These are phyloP conservation scores for Microcebus tavaratra DNA, from an alignment of 2,113 vertebrate genomes.

Conservation along the genomic window DNA sequence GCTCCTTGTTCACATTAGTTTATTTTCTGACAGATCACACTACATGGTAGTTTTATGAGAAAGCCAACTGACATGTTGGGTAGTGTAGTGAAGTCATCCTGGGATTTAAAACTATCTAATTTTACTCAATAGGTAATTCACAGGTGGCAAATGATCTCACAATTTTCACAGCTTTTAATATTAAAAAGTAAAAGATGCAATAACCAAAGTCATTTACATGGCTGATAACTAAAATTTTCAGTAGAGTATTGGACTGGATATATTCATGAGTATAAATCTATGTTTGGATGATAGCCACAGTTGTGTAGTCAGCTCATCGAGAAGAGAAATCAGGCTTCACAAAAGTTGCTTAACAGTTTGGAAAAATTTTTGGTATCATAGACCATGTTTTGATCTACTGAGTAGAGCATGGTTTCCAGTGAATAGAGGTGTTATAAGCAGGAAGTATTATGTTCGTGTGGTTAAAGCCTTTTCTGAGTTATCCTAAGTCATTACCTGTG, in stretches of 20 bases:
- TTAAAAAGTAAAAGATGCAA: background rate
- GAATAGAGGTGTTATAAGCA: background rate
- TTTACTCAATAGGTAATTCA: slow-evolving; percentile 2
- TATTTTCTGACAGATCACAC: background rate
- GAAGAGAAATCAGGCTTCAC: background rate
- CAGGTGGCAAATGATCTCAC: background rate
- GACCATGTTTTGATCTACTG: slow-evolving; percentile 3
- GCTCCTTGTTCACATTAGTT: background rate
- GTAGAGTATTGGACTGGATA: background rate
- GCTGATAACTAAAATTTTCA: slow-evolving; percentile 32
- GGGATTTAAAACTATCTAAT: background rate
- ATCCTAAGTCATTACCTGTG: background rate
- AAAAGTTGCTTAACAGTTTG: slow-evolving; percentile 1
- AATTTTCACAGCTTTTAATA: slow-evolving; percentile 29
- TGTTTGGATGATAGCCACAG: background rate
- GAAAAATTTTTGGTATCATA: slow-evolving; percentile 11
- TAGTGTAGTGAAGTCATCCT: background rate
- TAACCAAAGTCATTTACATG: background rate
- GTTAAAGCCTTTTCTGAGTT: slow-evolving; percentile 41
- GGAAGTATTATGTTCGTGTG: background rate
- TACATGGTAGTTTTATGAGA: background rate
- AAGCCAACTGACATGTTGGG: background rate
- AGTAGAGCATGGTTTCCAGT: background rate
- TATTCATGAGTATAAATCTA: background rate
- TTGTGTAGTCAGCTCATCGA: background rate